A percentile compares a stretch with the other conserved stretches of the same genome.
phyloP scores from a whole-genome alignment of 2,888 invertebrate genomes.

The Eristalis tenax region DNA sequence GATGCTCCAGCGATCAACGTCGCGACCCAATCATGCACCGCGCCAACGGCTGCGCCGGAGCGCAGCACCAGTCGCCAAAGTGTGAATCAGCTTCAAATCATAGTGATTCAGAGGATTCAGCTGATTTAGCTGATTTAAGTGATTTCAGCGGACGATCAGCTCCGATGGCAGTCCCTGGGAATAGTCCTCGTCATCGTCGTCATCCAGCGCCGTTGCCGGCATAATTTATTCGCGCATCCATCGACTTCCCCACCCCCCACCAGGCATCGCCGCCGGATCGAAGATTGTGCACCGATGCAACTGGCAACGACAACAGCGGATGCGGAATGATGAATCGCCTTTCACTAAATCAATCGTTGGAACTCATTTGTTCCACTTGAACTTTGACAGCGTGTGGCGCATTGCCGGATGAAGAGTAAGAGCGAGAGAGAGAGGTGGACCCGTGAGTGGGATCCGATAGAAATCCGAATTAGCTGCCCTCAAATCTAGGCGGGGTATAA shows the following conservation, averaged over 20 bases:
- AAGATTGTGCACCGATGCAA: conserved; percentile 37
- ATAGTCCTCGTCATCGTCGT: conserved; percentile 22
- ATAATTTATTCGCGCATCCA: conserved; percentile 64
- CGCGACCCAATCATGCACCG: conserved; percentile 66
- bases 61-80: conserved; percentile 32
- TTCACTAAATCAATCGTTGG: conserved; percentile 70
- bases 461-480: conserved; percentile 46
- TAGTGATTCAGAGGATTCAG: conserved; percentile 53
- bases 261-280: neutral
- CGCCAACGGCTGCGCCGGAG: no score
- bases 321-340: conserved; percentile 66
- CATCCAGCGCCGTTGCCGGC: conserved; percentile 24
- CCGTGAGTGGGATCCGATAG: conserved; percentile 18
- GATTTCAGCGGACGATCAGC: conserved; percentile 37
- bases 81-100: conserved; percentile 74
- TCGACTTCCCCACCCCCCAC: neutral
- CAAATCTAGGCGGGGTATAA: conserved; percentile 10
- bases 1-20: conserved; percentile 4
- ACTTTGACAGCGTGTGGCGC: conserved; percentile 58
- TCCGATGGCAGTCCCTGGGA: conserved; percentile 13
- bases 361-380: conserved; percentile 70
- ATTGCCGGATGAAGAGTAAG: neutral
- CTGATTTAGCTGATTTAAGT: conserved; percentile 49
- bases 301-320: conserved; percentile 25
- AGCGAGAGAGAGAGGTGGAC: conserved; percentile 7